Percentiles rank a stretch among this genome's conserved stretches.
phyloP scores from a whole-genome alignment of 1,140 invertebrate genomes.

The Thereuonema tuberculata region DNA sequence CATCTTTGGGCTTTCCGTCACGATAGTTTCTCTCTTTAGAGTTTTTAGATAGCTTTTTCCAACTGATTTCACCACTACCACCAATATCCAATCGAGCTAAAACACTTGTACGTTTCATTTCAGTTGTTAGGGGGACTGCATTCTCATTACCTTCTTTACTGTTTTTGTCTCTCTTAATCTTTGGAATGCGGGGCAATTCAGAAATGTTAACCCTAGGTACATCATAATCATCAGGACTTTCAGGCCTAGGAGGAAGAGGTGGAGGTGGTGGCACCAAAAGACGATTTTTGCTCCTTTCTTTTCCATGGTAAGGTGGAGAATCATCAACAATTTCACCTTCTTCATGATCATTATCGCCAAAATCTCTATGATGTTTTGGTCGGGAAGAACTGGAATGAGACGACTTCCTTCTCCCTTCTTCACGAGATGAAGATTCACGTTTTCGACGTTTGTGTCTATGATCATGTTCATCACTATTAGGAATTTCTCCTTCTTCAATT shows the following conservation, averaged over 20 bases:
- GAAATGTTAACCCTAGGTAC: slow-evolving; percentile 18
- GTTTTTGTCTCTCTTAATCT: slow-evolving; percentile 16
- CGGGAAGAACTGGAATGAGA: slow-evolving; percentile 9
- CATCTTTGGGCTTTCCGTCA: slow-evolving; percentile 40
- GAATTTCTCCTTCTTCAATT: slow-evolving; percentile 22
- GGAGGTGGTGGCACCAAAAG: neutral
- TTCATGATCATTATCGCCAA: slow-evolving; percentile 29
- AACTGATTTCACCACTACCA: slow-evolving; percentile 27
- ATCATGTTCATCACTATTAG: slow-evolving; percentile 14
- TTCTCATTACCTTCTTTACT: neutral
- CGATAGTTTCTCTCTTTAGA: slow-evolving; percentile 69
- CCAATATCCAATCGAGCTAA: slow-evolving; percentile 16
- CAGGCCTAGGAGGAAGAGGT: neutral
- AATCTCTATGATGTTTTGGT: neutral
- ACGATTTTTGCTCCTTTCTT: slow-evolving; percentile 23
- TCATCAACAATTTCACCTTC: slow-evolving; percentile 43
- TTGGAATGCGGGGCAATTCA: slow-evolving; percentile 21
- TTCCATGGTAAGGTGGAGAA: slow-evolving; percentile 21
- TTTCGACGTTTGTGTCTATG: slow-evolving; percentile 9
- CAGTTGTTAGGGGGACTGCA: slow-evolving; percentile 7
- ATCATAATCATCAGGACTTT: slow-evolving; percentile 12
- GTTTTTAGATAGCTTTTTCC: slow-evolving; percentile 65
- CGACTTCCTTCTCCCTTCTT: slow-evolving; percentile 17
- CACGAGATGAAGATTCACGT: slow-evolving; percentile 8
- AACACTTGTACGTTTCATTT: slow-evolving; percentile 17